phyloP scores from a whole-genome alignment of 1,140 invertebrate genomes.

The Lasaia peninsularis region DNA sequence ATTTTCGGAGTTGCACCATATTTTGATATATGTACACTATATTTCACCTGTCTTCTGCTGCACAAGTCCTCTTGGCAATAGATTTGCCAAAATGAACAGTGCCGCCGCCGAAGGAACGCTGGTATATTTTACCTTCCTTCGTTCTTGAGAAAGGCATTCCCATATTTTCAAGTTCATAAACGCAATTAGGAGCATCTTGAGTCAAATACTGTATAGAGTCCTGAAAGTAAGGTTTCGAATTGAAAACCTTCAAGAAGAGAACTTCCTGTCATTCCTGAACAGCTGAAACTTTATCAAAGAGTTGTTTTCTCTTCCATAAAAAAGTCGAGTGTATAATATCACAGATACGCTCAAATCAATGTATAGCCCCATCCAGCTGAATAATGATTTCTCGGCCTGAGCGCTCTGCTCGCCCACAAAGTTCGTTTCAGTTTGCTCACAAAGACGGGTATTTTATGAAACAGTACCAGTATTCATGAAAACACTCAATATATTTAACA shows the following conservation, averaged over 20 bases:
- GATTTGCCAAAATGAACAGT: conserved; percentile 95
- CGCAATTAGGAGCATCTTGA: conserved; percentile 94
- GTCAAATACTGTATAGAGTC: conserved; percentile 99
- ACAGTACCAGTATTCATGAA: too few relatives aligned
- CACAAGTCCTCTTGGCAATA: conserved; percentile 90
- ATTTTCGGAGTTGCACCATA: not conserved
- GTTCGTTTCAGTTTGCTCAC: too few relatives aligned
- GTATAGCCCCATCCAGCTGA: too few relatives aligned
- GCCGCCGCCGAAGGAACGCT: conserved; percentile 97
- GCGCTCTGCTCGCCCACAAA: too few relatives aligned
- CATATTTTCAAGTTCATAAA: conserved; percentile 98
- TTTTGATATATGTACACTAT: not conserved
- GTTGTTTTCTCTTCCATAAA: too few relatives aligned
- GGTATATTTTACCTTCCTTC: conserved; percentile 96
- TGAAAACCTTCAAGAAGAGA: not conserved
- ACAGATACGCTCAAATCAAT: too few relatives aligned
- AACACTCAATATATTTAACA: too few relatives aligned
- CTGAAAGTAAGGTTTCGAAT: conserved; percentile 64
- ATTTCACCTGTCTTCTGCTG: conserved; percentile 82
- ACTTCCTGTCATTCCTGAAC: too few relatives aligned
- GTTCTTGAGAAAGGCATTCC: conserved; percentile 97
- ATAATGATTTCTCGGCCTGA: too few relatives aligned
- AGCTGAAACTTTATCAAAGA: too few relatives aligned
- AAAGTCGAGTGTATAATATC: too few relatives aligned
- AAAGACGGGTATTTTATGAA: too few relatives aligned